Base-by-base conservation (phyloP, 2,113 vertebrate species). In the Cynopterus brachyotis region DNA sequence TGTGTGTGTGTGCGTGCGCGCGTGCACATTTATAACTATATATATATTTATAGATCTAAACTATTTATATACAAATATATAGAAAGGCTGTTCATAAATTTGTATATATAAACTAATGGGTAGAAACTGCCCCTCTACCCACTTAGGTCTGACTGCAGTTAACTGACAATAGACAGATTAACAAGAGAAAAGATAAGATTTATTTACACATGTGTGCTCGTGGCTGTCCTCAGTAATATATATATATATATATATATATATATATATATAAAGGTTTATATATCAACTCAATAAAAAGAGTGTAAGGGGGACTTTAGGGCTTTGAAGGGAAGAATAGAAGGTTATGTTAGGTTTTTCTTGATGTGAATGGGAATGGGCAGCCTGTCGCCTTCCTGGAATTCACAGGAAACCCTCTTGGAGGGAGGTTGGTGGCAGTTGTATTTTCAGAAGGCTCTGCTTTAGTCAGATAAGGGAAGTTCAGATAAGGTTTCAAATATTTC, bases 401-500 rank as follows among this genome's bases (percentile, higher is more conserved):
- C 17, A 13, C 17, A 81, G 50, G 88, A 85, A 95, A 47, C 45
- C 6, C 67, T 53, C 30, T 86, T 12, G 3, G 20, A 55, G 45
- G 10, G 17, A 13, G 20, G 3, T 16, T 53, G 53, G 72, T 35
- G 66, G 75, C 30, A 73, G 69, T 35, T 87, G 6, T 45, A 40
- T 24, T 64, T 94, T 42, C 26, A 0, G 67, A 92, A 92, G 42
- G 22, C 28, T 91, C 76, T 80, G 20, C 12, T 80, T 80, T 57
- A 10, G 20, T 89, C 67, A 82, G 26, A 82, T 89, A 47, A 67
- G 47, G 16, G 40, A 66, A 32, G 5, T 67, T 90, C 47, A 90
- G 67, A 57, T 82, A 90, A 47, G 55, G 72, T 95, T 84, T 84
- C 20, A 60, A 75, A 73, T 89, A 70, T 67, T 91, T 78, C 47